These are phyloP conservation scores for Todiramphus chloris DNA, from an alignment of 2,113 vertebrate species.

Conservation along the genomic window DNA sequence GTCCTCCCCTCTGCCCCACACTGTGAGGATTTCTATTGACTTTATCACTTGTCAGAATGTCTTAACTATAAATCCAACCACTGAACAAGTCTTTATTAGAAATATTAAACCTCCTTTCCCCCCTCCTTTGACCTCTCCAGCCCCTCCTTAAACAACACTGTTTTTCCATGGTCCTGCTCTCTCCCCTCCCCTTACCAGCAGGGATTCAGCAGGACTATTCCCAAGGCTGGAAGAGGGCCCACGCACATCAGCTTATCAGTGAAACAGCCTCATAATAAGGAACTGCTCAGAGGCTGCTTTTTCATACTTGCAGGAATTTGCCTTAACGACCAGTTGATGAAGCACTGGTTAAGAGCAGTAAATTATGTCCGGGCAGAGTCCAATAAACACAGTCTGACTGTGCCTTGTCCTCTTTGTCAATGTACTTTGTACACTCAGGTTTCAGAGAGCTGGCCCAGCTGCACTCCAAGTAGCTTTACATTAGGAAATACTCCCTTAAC, in stretches of 20 bases:
- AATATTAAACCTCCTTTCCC: background rate
- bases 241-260: background rate
- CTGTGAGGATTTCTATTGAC: background rate
- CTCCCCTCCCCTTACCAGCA: background rate
- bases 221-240: fast-evolving
- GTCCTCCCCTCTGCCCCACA: fast-evolving
- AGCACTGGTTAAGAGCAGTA: background rate
- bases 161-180: background rate
- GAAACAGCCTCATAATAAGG: background rate
- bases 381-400: background rate
- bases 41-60: background rate
- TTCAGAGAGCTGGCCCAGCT: background rate
- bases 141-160: background rate
- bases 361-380: background rate
- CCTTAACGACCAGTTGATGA: background rate
- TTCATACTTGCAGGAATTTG: background rate
- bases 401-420: background rate
- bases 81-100: background rate
- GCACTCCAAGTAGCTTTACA: background rate
- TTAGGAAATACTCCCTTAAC: background rate
- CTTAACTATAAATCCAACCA: background rate
- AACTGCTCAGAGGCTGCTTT: background rate
- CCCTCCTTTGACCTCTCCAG: background rate
- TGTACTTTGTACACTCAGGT: background rate
- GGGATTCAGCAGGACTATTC: background rate